Base-by-base conservation (phyloP, 2,797 vertebrate species). In the Coregonus sp. region DNA sequence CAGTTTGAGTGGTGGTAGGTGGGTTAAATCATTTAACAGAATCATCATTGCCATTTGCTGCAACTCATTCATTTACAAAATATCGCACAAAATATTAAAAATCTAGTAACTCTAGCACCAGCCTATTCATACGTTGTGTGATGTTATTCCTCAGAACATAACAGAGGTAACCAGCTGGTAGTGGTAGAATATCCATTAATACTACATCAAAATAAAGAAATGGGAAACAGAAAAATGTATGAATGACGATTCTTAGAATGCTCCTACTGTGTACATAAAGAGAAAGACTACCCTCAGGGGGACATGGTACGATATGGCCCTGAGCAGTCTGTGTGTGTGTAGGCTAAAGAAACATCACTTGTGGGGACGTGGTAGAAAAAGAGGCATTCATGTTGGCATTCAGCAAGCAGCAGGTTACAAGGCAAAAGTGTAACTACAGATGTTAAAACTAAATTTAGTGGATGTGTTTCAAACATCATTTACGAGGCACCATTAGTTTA, bases 401-500 rank as follows among this genome's bases (percentile, higher is more conserved):
- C 76, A 93, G 95, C 94, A 96, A 96, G 95, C 95, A 92, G 95
- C 91, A 94, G 91, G 93, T 92, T 92, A 94, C 88, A 93, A 93
- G 89, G 95, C 95, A 93, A 89, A 96, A 95, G 96, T 96, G 89
- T 82, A 85, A 7, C 88, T 67, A 91, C 92, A 89, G 92, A 86
- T 95, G 96, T 95, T 97, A 96, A 61, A 86, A 91, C 86, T 92
- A 89, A 87, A 92, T 95, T 95, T 95, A 95, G 96, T 94, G 89
- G 90, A 92, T 90, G 93, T 86, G 81, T 85, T 94, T 93, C 91
- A 91, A 89, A 94, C 92, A 92, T 92, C 89, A 95, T 95, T 93
- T 95, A 96, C 95, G 96, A 95, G 95, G 94, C 94, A 95, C 88
- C 91, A 95, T 97, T 97, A 96, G 95, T 96, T 96, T 94, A 96